Base-by-base conservation (phyloP, 2,797 vertebrate genomes). In the Sebastes itinus region DNA sequence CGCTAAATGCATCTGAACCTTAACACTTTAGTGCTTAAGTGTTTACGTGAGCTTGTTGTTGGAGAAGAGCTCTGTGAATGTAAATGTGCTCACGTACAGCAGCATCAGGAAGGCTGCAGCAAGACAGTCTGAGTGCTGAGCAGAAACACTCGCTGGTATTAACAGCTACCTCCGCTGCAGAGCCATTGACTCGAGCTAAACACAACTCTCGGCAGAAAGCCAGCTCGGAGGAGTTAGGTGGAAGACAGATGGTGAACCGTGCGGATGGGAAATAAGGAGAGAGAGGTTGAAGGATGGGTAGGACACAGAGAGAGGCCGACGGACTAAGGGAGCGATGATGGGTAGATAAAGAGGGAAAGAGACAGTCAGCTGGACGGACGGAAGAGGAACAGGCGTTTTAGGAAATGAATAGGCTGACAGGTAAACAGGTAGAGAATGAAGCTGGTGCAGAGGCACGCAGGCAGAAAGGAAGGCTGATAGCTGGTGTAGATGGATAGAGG, bases 161-260 rank as follows among this genome's bases (percentile, higher is more conserved):
- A 85, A 74, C 75, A 75, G 76, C 82, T 46, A 55, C 27, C 9
- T 12, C 77, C 55, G 49, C 79, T 72, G 71, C 79, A 66, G 10
- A 20, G 30, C 66, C 72, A 74, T 69, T 74, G 75, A 83, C 67
- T 81, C 18, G 23, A 66, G 76, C 28, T 77, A 27, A 81, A 65
- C 72, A 59, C 76, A 55, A 33, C 22, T 30, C 70, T 81, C 11
- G 46, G 84, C 75, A 73, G 72, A 54, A 58, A 30, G 78, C 64
- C 85, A 76, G 75, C 64, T 81, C 13, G 9, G 70, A 78, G 73
- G 77, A 87, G 77, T 79, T 62, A 58, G 66, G 77, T 62, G 66
- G 55, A 84, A 83, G 78, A 84, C 87, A 88, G 88, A 88, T 77
- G 84, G 77, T 71, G 63, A 76, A 89, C 81, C 73, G 7, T 83